Base-by-base conservation (phyloP, 2,888 invertebrate species). In the Limenitis camilla region DNA sequence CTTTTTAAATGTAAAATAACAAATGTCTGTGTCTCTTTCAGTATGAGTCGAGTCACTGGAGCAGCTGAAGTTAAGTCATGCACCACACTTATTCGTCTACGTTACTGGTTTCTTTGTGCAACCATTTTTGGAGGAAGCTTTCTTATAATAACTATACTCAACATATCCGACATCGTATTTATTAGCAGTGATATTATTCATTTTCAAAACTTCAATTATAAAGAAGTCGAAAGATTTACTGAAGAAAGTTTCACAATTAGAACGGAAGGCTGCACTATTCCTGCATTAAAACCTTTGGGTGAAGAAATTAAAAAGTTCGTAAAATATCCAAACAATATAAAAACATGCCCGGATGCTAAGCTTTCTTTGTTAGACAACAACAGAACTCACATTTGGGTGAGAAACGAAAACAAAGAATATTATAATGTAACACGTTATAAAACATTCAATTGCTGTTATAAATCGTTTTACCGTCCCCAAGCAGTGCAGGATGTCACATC, bases 261-360 rank as follows among this genome's bases (percentile, higher is more conserved):
- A 60, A 91, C 90, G 2, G 70, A 81, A 56, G 92, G 92, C 8
- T 92, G 92, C 65, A 83, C 81, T 28, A 91, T 92, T 62, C 91
- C 91, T 1, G 82, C 83, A 5, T 77, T 92, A 69, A 81, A 89
- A 52, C 87, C 90, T 0, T 84, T 88, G 49, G 90, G 91, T 66
- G 66, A 77, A 0, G 70, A 78, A 28, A 78, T 91, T 66, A 74
- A 63, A 50, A 69, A 79, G 54, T 90, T 81, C 62, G 76, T 90
- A 19, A 64, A 72, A 43, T 69, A 74, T 41, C 88, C 87, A 9
- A 63, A 73, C 0, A 69, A 75, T 1, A 69, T 89, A n/a, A 67
- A 74, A 19, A 89, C 90, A 54, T 88, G 89, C 56, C 69, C 76
- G 10, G 78, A 76, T 9, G 63, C 60, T 27, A 70, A 66, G 35